Conservation (phyloP, 1,140 invertebrate species). For the Himalopsyche phryganea region DNA sequence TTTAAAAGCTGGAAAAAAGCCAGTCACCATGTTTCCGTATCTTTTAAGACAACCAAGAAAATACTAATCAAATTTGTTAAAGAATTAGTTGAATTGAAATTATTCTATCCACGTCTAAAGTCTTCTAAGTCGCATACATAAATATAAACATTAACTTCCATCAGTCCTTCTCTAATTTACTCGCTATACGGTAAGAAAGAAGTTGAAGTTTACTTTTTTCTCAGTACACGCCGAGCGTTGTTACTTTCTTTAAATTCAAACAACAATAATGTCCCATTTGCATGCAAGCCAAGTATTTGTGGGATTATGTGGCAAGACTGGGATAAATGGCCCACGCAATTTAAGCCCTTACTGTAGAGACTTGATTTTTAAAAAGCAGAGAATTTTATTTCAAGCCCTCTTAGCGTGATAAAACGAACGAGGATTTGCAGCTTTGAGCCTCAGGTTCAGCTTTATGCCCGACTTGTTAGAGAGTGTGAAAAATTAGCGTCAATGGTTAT, state of each 20-base stretch:
- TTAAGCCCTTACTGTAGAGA: slow-evolving; percentile 15
- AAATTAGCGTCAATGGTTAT: too few species aligned
- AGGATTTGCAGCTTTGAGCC: background rate
- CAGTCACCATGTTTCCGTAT: too few species aligned
- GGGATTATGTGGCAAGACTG: slow-evolving; percentile 27
- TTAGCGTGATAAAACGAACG: background rate
- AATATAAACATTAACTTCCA: too few species aligned
- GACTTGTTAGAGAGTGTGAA: too few species aligned
- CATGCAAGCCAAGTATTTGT: slow-evolving; percentile 23
- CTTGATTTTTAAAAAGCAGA: slow-evolving; percentile 18
- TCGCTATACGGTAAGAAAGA: background rate
- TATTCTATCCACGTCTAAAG: too few species aligned
- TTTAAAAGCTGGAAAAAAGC: too few species aligned
- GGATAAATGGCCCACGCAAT: slow-evolving; percentile 26
- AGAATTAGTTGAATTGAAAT: too few species aligned
- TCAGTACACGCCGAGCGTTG: background rate
- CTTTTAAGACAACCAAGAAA: too few species aligned
- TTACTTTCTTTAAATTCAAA: slow-evolving; percentile 18
- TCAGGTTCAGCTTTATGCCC: background rate
- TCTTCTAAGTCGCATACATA: too few species aligned
- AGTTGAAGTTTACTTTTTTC: background rate
- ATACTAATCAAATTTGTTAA: too few species aligned
- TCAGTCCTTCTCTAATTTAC: background rate
- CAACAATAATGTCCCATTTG: slow-evolving; percentile 28
- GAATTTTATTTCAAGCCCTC: background rate